Conservation (phyloP, 2,113 vertebrate genomes). For the Perccottus glenii region DNA sequence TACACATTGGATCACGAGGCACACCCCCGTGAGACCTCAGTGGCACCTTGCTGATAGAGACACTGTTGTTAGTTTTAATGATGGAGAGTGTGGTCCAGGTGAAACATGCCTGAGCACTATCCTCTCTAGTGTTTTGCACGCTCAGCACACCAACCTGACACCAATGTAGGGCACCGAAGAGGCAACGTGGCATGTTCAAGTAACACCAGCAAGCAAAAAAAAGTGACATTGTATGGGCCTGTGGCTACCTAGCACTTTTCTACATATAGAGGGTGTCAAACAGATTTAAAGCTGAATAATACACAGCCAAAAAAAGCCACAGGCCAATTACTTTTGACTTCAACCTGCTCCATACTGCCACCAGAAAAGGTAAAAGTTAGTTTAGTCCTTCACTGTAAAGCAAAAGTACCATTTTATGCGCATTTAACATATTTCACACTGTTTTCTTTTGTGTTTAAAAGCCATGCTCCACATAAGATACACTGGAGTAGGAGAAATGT, state of each 20-base stretch:
- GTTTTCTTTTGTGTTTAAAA: constrained; percentile 19
- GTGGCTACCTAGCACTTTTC: constrained; percentile 33
- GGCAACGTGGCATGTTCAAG: constrained; percentile 58
- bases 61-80: constrained; percentile 68
- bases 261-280: constrained; percentile 6
- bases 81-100: constrained; percentile 66
- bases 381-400: no score
- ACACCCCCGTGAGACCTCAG: constrained; percentile 35
- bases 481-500: constrained; percentile 36
- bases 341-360: no score
- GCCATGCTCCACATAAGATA: constrained; percentile 10
- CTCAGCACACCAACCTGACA: constrained; percentile 67
- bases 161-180: constrained; percentile 68
- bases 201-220: constrained; percentile 36
- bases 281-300: constrained; percentile 20
- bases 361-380: no score
- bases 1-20: constrained; percentile 7
- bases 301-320: background rate
- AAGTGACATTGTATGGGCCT: constrained; percentile 11
- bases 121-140: constrained; percentile 56
- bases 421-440: background rate
- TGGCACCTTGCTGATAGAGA: constrained; percentile 49
- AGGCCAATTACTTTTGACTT: background rate
- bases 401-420: no score
- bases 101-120: constrained; percentile 49